Evolutionary conservation across 2,113 vertebrate genomes (phyloP), one percentile per base, ranked within the genome.

Genomic region (Monarcha castaneiventris): DNA sequence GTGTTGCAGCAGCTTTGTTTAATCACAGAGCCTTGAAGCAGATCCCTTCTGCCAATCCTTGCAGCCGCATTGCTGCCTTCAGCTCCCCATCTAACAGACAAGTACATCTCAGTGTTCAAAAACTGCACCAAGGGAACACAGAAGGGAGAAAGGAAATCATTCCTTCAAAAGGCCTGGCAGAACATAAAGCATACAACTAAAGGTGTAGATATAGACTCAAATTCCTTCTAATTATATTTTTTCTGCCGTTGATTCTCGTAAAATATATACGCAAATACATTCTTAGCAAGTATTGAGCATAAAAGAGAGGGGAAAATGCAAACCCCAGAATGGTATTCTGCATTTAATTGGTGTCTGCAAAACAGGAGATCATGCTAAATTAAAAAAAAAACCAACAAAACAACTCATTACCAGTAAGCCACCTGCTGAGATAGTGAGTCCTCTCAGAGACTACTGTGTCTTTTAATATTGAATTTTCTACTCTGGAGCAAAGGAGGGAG

Each of bases 41-140:
- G 92, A 76, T 89, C 84, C 80, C 79, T 87, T 75, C 86, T 91
- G 95, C 87, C 93, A 96, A 55, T 89, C 93, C 90, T 49, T 43
- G 85, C 90, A 96, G 84, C 90, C 90, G 92, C 95, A 95, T 84
- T 96, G 93, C 93, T 94, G 93, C 93, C 94, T 91, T 81, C 92
- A 52, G 46, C 69, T 94, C 90, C 75, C 78, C 64, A 8, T 13
- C 23, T 49, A 56, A 82, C 49, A 92, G 85, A 58, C 72, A 93
- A 94, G 49, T 72, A 30, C 66, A 56, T 95, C 72, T 87, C 94
- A 54, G 79, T 3, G 3, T 75, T 89, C 73, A 79, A 69, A 85
- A 96, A 86, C 46, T 66, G 72, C 84, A 84, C 20, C 52, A 54
- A 69, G 64, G 72, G 78, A 91, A 55, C 67, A 59, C 49, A 61